phyloP scores from a whole-genome alignment of 2,797 vertebrate genomes.

The Acanthornis magna region DNA sequence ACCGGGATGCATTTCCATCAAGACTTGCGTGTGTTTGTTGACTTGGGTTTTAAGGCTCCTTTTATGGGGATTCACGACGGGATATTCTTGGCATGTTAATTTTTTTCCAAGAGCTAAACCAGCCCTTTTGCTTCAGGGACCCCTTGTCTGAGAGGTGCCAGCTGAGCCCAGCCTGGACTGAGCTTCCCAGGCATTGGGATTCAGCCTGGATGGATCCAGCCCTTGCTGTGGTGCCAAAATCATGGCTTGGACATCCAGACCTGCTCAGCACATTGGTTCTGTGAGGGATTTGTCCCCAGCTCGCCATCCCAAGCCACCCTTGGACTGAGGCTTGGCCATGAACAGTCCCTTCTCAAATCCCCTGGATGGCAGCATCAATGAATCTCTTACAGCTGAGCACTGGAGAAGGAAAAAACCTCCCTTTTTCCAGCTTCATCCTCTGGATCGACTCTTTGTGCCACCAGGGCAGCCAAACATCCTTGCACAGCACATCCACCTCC shows the following conservation, averaged over 20 bases:
- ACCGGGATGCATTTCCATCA: constrained; percentile 41
- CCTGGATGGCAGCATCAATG: background rate
- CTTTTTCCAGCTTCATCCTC: background rate
- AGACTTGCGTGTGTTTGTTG: background rate
- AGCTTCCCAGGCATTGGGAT: background rate
- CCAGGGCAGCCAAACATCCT: background rate
- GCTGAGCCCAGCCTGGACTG: background rate
- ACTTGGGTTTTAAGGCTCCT: background rate
- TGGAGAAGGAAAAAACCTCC: background rate
- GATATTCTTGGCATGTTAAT: background rate
- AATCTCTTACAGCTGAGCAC: background rate
- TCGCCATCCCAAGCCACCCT: background rate
- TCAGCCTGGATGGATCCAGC: background rate
- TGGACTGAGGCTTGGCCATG: background rate
- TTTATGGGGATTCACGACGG: background rate
- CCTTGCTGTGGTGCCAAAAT: background rate
- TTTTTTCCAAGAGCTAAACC: background rate
- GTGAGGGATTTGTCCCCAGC: background rate
- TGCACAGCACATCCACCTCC: background rate
- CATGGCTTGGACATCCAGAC: background rate
- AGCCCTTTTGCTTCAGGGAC: background rate
- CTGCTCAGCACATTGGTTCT: background rate
- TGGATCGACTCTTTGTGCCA: background rate
- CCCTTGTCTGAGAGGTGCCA: background rate
- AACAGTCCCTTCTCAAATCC: background rate